Base-by-base conservation (phyloP, 2,113 vertebrate species). In the Lophura nycthemera region DNA sequence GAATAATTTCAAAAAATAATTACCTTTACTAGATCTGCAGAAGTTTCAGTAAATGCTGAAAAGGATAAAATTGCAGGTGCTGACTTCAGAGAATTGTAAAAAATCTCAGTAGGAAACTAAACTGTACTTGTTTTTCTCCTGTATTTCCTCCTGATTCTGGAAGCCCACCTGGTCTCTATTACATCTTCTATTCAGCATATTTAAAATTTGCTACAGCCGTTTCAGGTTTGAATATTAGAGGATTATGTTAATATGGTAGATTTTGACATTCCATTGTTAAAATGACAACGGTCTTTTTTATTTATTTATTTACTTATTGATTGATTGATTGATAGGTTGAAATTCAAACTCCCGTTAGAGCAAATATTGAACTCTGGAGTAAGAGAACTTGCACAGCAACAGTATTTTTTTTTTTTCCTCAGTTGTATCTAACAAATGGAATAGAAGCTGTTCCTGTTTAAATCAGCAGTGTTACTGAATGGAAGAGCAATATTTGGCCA, bases 31-130 rank as follows among this genome's bases (percentile, higher is more conserved):
- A 76, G 11, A 45, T 89, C 52, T 89, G 85, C 75, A 89, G 64
- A 93, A 83, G 73, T 88, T 95, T 90, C 69, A 78, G 36, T 89
- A 94, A 95, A 77, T 92, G 94, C 85, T 96, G 94, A 97, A 92
- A 52, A 90, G 27, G 47, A 81, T 45, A 92, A 97, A 96, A 92
- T 65, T 81, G 61, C 95, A 97, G 88, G 79, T 97, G 93, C 88
- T 94, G 90, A 91, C 91, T 92, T 92, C 52, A 88, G 82, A 92
- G 75, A 78, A 57, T 32, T 96, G 32, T 86, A 86, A 83, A 93
- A 90, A 92, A 18, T 59, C 89, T 91, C 71, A 73, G 40, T 74
- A 87, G 72, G 91, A 95, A 92, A 90, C 32, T 80, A 88, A 93
- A 95, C 21, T 57, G 66, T 75, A 86, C 32, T 80, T 92, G 60